Evolutionary conservation across 2,888 invertebrate species (phyloP).

Genomic region (Pycnomerus fuliginosus): DNA sequence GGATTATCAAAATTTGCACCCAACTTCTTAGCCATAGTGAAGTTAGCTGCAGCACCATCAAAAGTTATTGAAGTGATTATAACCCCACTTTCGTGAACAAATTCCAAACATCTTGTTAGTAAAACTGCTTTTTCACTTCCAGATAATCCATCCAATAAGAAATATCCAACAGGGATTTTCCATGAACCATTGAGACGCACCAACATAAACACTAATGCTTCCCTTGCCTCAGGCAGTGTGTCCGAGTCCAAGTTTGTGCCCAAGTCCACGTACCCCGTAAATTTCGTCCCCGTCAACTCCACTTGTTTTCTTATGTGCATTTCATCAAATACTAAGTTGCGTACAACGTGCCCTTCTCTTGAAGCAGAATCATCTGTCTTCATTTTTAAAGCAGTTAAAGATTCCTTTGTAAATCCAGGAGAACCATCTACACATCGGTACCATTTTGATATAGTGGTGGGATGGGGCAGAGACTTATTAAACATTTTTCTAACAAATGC

Average conservation of each 20-base stretch:
- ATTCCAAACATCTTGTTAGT: conserved; percentile 22
- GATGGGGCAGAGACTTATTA: conserved; percentile 15
- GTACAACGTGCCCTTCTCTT: conserved; percentile 11
- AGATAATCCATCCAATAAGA: conserved; percentile 21
- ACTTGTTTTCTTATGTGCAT: conserved; percentile 34
- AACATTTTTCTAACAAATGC: conserved; percentile 21
- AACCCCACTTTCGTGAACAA: conserved; percentile 25
- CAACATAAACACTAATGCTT: conserved; percentile 34
- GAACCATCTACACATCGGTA: conserved; percentile 22
- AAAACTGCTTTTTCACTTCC: conserved; percentile 23
- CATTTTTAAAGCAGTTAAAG: conserved; percentile 27
- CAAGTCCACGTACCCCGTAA: conserved; percentile 34
- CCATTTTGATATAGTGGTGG: conserved; percentile 27
- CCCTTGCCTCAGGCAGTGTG: conserved; percentile 26
- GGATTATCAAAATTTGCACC: conserved; percentile 21
- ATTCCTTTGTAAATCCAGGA: conserved; percentile 30
- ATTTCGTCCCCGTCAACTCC: conserved; percentile 30
- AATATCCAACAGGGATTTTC: conserved; percentile 35
- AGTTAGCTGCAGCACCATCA: conserved; percentile 30
- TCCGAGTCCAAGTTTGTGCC: conserved; percentile 30
- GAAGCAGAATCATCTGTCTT: neutral
- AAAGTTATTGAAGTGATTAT: conserved; percentile 29
- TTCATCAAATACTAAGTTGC: conserved; percentile 35
- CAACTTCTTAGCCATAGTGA: conserved; percentile 23
- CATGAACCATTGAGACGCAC: conserved; percentile 28